Evolutionary conservation across 2,113 vertebrate species (phyloP), one percentile per base, ranked within the genome.

Genomic region (western clawed frog (Xenopus tropicalis)): DNA sequence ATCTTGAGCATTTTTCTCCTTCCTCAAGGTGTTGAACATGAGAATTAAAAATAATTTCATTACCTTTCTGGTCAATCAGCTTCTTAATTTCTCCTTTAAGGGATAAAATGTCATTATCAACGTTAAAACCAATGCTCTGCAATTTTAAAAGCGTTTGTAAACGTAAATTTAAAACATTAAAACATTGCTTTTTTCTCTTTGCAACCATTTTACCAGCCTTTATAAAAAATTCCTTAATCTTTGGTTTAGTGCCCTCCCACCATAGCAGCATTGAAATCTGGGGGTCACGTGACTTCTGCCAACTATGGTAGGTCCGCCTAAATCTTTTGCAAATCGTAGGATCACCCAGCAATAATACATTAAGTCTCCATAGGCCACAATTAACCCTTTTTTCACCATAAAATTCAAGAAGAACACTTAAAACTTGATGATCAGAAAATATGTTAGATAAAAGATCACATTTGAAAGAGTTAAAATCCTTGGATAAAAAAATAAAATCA

Each of bases 151-250:
- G 25, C 1, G 25, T 42, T 37, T 29, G 25, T 29, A 29, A 24
- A 23, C 37, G 9, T n/a, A 29, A 6, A 29, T 29, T 29, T 29
- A 29, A 29, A 29, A 3, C 3, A 29, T 29, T 3, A 29, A 29
- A 11, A 20, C 7, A 0, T 13, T 23, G 1, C 11, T 22, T 10
- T 65, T 46, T 65, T 21, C n/a, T 16, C 46, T 6, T 65, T 6
- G 63, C 63, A 8, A 44, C 43, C 12, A 3, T 1, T 21, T 16
- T 14, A 9, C n/a, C n/a, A 5, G 1, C 42, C 22, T 46, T 46
- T 22, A 65, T 65, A 46, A 65, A 67, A 52, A 51, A 67, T 11
- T 52, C 10, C 1, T 21, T 67, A 1, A 67, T 67, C 19, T 67
- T 67, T 0, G 5, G 10, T 8, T 67, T 67, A 3, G 24, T 52